A percentile compares a stretch with the other conserved stretches of the same genome.
phyloP scores from a whole-genome alignment of 2,888 invertebrate genomes.

The Lottia scabra region DNA sequence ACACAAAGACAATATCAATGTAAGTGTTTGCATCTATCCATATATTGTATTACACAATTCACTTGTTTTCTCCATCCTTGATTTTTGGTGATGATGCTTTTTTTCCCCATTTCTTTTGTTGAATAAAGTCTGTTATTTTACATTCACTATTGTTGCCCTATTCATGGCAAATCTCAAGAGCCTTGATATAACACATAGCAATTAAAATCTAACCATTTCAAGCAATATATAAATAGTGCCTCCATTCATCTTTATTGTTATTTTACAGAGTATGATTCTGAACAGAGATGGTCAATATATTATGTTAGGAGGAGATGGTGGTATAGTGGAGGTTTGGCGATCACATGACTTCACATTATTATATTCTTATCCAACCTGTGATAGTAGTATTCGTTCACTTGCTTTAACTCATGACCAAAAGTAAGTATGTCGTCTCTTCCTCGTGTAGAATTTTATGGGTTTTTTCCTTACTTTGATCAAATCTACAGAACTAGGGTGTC shows the following conservation, averaged over 20 bases:
- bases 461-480: too few relatives aligned
- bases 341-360: slow-evolving; percentile 96
- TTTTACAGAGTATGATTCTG: slow-evolving; percentile 76
- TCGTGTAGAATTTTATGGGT: too few relatives aligned
- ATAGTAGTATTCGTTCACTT: slow-evolving; percentile 92
- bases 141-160: too few relatives aligned
- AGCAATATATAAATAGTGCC: too few relatives aligned
- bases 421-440: slow-evolving; percentile 77
- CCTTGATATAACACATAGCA: neutral
- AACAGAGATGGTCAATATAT: slow-evolving; percentile 99
- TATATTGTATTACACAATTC: too few relatives aligned
- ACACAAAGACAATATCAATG: slow-evolving; percentile 95
- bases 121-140: too few relatives aligned
- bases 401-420: slow-evolving; percentile 98
- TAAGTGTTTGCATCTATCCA: slow-evolving; percentile 66
- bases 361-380: slow-evolving; percentile 97
- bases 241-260: slow-evolving; percentile 28
- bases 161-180: too few relatives aligned
- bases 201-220: too few relatives aligned
- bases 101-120: neutral
- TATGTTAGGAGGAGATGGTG: slow-evolving; percentile 96
- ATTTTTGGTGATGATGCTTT: neutral
- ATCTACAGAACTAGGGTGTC: too few relatives aligned
- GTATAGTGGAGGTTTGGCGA: slow-evolving; percentile 98
- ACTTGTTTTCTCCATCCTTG: too few relatives aligned